Evolutionary conservation across 1,140 invertebrate genomes (phyloP).

Genomic region (Cheumatopsyche charites): DNA sequence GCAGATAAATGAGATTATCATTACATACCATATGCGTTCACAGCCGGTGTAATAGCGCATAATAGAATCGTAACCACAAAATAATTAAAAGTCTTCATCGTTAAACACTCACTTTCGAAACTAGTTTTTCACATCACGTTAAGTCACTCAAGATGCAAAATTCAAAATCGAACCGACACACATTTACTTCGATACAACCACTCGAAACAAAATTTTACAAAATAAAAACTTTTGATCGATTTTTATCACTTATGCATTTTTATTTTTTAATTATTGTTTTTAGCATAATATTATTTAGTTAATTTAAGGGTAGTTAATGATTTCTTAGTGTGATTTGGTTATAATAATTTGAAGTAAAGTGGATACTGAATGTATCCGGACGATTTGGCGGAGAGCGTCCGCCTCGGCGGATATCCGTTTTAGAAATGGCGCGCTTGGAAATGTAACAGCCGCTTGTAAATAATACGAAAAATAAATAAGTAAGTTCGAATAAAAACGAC

Average conservation of each 20-base stretch:
- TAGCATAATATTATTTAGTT: too few relatives aligned
- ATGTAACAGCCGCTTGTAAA: conserved; percentile 31
- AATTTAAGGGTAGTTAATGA: too few relatives aligned
- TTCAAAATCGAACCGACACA: too few relatives aligned
- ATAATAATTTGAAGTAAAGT: too few relatives aligned
- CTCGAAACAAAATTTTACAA: too few relatives aligned
- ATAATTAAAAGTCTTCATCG: conserved; percentile 25
- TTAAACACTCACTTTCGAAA: conserved; percentile 19
- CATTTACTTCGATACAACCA: too few relatives aligned
- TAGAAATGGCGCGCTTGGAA: conserved; percentile 47
- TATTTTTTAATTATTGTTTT: too few relatives aligned
- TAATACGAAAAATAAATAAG: conserved; percentile 41
- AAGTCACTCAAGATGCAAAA: neutral
- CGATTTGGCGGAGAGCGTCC: conserved; percentile 38
- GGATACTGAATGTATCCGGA: conserved; percentile 23
- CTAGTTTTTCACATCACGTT: conserved; percentile 7
- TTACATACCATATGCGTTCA: conserved; percentile 17
- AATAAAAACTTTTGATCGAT: too few relatives aligned
- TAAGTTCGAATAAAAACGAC: conserved; percentile 40
- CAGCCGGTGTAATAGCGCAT: conserved; percentile 13
- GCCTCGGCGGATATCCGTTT: conserved; percentile 45
- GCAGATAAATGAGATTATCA: neutral
- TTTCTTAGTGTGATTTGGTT: too few relatives aligned
- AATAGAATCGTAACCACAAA: conserved; percentile 12
- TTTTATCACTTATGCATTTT: too few relatives aligned